Evolutionary conservation across 2,888 invertebrate species (phyloP).

Genomic region (Mechanitis mazaeus): DNA sequence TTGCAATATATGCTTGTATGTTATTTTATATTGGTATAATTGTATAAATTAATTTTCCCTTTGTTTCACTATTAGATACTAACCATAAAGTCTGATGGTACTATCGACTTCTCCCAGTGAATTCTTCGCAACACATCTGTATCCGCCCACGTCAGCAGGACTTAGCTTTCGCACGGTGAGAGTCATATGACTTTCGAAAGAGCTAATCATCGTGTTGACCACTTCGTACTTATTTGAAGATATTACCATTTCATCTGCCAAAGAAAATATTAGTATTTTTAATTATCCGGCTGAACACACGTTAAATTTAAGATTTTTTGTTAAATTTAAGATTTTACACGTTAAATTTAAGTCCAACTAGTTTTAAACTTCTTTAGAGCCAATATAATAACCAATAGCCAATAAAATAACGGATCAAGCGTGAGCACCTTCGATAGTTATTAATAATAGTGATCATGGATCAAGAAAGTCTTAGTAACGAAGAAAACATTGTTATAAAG

Average conservation of each 20-base stretch:
- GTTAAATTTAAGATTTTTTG: too few species aligned
- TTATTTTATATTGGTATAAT: too few species aligned
- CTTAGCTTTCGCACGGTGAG: slow-evolving; percentile 86
- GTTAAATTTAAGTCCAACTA: too few species aligned
- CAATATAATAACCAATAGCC: too few species aligned
- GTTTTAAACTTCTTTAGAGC: too few species aligned
- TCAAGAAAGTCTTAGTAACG: too few species aligned
- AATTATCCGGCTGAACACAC: background rate
- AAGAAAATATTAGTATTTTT: slow-evolving; percentile 2
- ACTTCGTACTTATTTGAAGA: slow-evolving; percentile 88
- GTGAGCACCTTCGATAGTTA: too few species aligned
- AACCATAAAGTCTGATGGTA: slow-evolving; percentile 91
- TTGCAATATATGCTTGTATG: too few species aligned
- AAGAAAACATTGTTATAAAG: too few species aligned
- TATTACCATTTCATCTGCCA: slow-evolving; percentile 87
- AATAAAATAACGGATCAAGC: too few species aligned
- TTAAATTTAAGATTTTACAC: too few species aligned
- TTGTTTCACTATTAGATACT: slow-evolving; percentile 40
- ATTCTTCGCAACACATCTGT: slow-evolving; percentile 91
- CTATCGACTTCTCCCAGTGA: slow-evolving; percentile 92
- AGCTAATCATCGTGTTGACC: slow-evolving; percentile 80
- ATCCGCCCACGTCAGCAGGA: slow-evolving; percentile 85
- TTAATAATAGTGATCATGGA: too few species aligned
- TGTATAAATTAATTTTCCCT: background rate
- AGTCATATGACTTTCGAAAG: slow-evolving; percentile 89